Percentiles rank a stretch among this genome's conserved stretches.
Conservation (phyloP, 1,140 invertebrate species). For the Melanaphis sacchari region DNA sequence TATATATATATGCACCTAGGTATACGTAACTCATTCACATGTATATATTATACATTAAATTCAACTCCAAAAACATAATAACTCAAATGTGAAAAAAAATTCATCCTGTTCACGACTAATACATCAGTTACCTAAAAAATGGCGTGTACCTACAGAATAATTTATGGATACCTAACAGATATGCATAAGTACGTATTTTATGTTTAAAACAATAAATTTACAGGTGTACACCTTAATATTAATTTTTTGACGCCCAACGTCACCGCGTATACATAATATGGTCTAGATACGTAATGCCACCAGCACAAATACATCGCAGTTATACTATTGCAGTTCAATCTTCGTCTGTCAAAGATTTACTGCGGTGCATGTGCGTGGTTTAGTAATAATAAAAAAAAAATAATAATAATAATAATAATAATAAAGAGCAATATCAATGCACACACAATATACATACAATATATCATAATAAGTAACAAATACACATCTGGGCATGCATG, state of each 20-base stretch:
- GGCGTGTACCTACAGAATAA: neutral
- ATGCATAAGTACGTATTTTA: neutral
- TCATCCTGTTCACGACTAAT: neutral
- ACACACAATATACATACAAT: neutral
- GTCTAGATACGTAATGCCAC: too few species aligned
- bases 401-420: neutral
- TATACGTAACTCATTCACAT: neutral
- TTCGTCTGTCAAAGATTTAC: constrained; percentile 18
- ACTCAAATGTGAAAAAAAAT: constrained; percentile 3
- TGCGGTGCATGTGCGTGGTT: neutral
- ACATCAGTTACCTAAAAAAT: neutral
- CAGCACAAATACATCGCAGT: neutral
- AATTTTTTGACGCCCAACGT: neutral
- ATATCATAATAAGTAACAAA: neutral
- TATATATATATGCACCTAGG: too few species aligned
- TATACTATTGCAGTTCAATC: neutral
- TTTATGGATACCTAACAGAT: neutral
- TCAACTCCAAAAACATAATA: constrained; percentile 4
- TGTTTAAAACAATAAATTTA: neutral
- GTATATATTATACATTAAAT: neutral
- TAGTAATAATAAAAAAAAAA: neutral
- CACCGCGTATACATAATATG: neutral
- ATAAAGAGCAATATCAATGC: neutral
- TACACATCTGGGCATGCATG: too few species aligned
- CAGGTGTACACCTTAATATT: neutral